Percentiles rank a stretch among this genome's conserved stretches.
These are phyloP conservation scores for Melanargia galathea DNA, from an alignment of 2,888 invertebrate species.

Conservation along the genomic window DNA sequence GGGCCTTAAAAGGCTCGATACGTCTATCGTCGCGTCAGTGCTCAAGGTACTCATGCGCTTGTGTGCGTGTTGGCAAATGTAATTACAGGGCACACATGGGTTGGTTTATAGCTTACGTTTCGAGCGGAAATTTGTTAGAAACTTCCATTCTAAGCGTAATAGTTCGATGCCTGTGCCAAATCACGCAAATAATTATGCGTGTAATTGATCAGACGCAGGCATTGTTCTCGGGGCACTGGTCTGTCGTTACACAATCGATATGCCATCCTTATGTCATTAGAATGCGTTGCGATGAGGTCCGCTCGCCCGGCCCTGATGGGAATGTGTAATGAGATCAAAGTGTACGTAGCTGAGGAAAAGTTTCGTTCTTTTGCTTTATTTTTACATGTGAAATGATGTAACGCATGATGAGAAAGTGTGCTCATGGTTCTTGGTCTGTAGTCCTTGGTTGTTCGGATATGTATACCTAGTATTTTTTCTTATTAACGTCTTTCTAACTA, in stretches of 20 bases:
- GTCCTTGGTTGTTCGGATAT: background rate
- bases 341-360: background rate
- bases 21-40: too few species aligned
- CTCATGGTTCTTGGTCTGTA: background rate
- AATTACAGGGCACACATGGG: too few species aligned
- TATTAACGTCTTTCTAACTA: too few species aligned
- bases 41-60: too few species aligned
- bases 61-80: too few species aligned
- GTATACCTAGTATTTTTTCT: too few species aligned
- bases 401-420: background rate
- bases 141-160: background rate
- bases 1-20: too few species aligned
- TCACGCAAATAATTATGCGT: slow-evolving; percentile 19
- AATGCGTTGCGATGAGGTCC: slow-evolving; percentile 23
- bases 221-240: slow-evolving; percentile 25
- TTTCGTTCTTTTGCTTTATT: slow-evolving; percentile 1
- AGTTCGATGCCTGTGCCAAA: slow-evolving; percentile 15
- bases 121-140: too few species aligned
- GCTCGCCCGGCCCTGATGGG: slow-evolving; percentile 31
- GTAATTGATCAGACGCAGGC: slow-evolving; percentile 19
- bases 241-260: slow-evolving; percentile 31
- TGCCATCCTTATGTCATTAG: slow-evolving; percentile 29
- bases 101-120: too few species aligned
- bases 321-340: slow-evolving; percentile 28
- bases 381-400: background rate